Conservation (phyloP, 2,113 vertebrate genomes). For the cat (Felis catus) region F.catus_Fca126_mat1.0 CM031425.1:40905501-40906000, state of each 20-base stretch:
- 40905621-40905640: conserved; percentile 41
- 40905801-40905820: conserved; percentile 61
- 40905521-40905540: background rate
- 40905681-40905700: background rate
- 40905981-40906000: background rate
- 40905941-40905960: conserved; percentile 64
- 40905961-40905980: conserved; percentile 64
- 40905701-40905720: background rate
- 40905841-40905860: conserved; percentile 50
- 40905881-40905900: background rate
- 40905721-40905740: background rate
- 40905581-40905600: background rate
- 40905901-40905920: conserved; percentile 54
- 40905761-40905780: conserved; percentile 6
- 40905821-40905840: conserved; percentile 28
- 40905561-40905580: background rate
- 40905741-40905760: background rate
- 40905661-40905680: background rate
- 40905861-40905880: conserved; percentile 9
- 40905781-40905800: background rate
- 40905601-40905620: conserved; percentile 4
- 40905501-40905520: background rate
- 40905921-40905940: conserved; percentile 62
- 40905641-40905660: background rate
- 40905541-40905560: background rate